Evolutionary conservation across 1,140 invertebrate genomes (phyloP).

Genomic region (Acyrthosiphon pisum): DNA sequence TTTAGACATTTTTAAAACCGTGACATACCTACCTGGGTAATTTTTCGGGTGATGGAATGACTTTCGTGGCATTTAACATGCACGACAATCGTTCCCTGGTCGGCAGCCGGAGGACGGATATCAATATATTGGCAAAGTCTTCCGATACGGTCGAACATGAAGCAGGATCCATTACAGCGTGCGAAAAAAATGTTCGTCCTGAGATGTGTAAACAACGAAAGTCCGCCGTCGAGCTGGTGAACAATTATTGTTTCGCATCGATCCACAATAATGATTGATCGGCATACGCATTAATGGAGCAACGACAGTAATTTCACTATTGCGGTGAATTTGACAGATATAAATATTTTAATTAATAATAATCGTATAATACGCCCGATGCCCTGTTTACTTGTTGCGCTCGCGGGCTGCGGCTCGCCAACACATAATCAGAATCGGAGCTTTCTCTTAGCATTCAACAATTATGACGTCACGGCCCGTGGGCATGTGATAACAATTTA

Average conservation of each 20-base stretch:
- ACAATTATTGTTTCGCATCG: background rate
- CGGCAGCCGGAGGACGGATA: conserved; percentile 36
- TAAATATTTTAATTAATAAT: too few relatives aligned
- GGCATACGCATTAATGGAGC: background rate
- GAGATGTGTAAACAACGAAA: background rate
- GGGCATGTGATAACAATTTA: background rate
- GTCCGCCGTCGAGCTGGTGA: too few relatives aligned
- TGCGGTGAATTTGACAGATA: background rate
- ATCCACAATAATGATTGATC: background rate
- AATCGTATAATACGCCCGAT: too few relatives aligned
- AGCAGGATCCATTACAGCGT: background rate
- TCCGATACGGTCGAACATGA: background rate
- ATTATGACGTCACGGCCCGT: background rate
- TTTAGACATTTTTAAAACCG: background rate
- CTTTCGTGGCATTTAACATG: conserved; percentile 70
- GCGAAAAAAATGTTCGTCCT: background rate
- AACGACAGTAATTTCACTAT: background rate
- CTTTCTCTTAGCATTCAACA: background rate
- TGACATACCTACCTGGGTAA: conserved; percentile 65
- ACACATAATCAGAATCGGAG: background rate
- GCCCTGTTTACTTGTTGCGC: too few relatives aligned
- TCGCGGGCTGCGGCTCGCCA: background rate
- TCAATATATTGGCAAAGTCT: conserved; percentile 50
- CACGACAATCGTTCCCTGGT: conserved; percentile 66
- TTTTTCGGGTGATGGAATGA: conserved; percentile 67